Evolutionary conservation across 2,113 vertebrate genomes (phyloP).

Genomic region (Otocyon megalotis): DNA sequence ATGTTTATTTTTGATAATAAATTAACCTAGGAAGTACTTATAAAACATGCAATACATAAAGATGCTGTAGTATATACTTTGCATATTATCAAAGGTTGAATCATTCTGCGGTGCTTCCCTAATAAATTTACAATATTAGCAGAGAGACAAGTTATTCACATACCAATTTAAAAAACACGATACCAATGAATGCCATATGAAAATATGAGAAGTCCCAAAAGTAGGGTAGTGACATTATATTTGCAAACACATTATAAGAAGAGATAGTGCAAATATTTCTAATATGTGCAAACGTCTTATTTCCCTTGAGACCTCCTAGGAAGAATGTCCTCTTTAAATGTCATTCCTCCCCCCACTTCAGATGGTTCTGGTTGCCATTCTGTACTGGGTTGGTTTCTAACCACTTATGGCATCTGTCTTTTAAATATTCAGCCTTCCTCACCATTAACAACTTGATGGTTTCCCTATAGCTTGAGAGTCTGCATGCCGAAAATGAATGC

Average conservation of each 20-base stretch:
- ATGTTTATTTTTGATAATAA: neutral
- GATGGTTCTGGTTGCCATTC: neutral
- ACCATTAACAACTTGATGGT: neutral
- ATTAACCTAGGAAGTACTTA: neutral
- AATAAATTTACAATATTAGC: neutral
- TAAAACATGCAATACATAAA: neutral
- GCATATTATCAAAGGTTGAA: neutral
- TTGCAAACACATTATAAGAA: neutral
- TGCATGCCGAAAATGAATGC: neutral
- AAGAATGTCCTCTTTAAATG: neutral
- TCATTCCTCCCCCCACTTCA: rapidly evolving
- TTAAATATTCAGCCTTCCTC: neutral
- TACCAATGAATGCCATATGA: neutral
- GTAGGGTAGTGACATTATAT: neutral
- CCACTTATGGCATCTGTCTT: neutral
- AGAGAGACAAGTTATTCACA: neutral
- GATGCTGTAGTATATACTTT: neutral
- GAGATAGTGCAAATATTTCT: neutral
- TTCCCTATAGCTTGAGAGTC: neutral
- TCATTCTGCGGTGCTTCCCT: neutral
- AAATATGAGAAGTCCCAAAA: neutral
- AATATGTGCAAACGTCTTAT: neutral
- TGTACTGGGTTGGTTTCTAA: neutral
- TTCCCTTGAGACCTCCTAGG: neutral
- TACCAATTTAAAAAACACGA: neutral